These are phyloP conservation scores for Ips typographus DNA, from an alignment of 1,140 invertebrate genomes.

Conservation along the genomic window DNA sequence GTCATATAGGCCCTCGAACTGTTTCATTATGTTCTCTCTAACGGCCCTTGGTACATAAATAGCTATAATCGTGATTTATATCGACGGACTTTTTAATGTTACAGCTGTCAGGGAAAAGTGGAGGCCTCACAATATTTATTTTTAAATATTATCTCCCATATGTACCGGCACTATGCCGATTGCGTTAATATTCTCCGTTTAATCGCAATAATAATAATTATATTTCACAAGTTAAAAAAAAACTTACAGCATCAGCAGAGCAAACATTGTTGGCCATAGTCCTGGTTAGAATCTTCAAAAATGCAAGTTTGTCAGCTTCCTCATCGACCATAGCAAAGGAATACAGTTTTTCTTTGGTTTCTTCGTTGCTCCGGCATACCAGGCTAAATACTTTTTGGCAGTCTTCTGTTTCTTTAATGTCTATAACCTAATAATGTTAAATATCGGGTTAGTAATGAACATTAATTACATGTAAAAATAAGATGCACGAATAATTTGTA, in stretches of 20 bases:
- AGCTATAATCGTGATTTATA: too few relatives aligned
- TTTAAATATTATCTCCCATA: too few relatives aligned
- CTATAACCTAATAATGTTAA: slow-evolving; percentile 56
- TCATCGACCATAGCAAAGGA: slow-evolving; percentile 81
- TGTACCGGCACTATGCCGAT: too few relatives aligned
- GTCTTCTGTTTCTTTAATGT: slow-evolving; percentile 86
- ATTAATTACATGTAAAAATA: too few relatives aligned
- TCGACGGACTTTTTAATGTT: too few relatives aligned
- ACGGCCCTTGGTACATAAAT: too few relatives aligned
- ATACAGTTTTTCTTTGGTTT: slow-evolving; percentile 84
- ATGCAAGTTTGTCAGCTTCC: slow-evolving; percentile 66
- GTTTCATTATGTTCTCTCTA: too few relatives aligned
- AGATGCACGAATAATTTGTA: too few relatives aligned
- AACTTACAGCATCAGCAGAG: slow-evolving; percentile 75
- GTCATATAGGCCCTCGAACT: too few relatives aligned
- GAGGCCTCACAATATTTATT: too few relatives aligned
- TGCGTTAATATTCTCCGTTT: too few relatives aligned
- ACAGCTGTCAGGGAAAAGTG: too few relatives aligned
- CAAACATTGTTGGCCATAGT: slow-evolving; percentile 87
- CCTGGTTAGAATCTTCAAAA: slow-evolving; percentile 79
- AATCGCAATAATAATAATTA: background rate
- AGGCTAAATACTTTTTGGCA: slow-evolving; percentile 88
- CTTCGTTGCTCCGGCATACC: slow-evolving; percentile 77
- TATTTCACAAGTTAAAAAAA: background rate
- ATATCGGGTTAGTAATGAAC: background rate